A percentile compares a stretch with the other conserved stretches of the same genome.
Evolutionary conservation across 1,140 invertebrate species (phyloP).

Genomic region (Bombyx mori): ASM3026992v2 NC_085123.1:11869501-11870000

Average conservation of each 20-base stretch:
- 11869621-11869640: constrained; percentile 54
- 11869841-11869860: too few species aligned
- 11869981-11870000: too few species aligned
- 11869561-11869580: constrained; percentile 39
- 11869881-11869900: too few species aligned
- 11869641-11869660: constrained; percentile 60
- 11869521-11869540: constrained; percentile 36
- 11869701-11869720: constrained; percentile 42
- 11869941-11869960: too few species aligned
- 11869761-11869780: too few species aligned
- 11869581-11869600: constrained; percentile 42
- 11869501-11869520: constrained; percentile 21
- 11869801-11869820: too few species aligned
- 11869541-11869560: constrained; percentile 28
- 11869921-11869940: too few species aligned
- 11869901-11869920: too few species aligned
- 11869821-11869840: too few species aligned
- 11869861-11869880: too few species aligned
- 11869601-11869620: constrained; percentile 56
- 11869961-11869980: too few species aligned
- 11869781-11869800: too few species aligned
- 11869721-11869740: not conserved
- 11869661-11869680: constrained; percentile 41
- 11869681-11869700: constrained; percentile 27
- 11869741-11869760: not conserved